Percentiles rank a stretch among this genome's conserved stretches.
Evolutionary conservation across 1,140 invertebrate genomes (phyloP).

Genomic region (Geopemphigus sp.): DNA sequence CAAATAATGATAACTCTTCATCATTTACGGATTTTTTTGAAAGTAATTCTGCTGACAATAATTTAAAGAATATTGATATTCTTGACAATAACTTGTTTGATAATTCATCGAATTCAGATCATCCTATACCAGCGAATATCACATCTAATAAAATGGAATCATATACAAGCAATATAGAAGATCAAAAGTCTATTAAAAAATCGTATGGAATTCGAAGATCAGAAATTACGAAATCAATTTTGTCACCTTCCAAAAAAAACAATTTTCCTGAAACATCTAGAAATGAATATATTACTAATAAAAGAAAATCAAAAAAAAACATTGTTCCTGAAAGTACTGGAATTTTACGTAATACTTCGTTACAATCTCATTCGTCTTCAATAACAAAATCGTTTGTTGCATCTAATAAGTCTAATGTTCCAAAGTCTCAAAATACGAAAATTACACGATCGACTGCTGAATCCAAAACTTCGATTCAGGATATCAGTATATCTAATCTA

Average conservation of each 20-base stretch:
- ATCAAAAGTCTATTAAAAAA: not conserved
- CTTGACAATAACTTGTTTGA: not conserved
- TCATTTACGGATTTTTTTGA: not conserved
- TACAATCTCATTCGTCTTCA: not conserved
- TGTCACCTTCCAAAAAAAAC: not conserved
- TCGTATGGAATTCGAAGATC: not conserved
- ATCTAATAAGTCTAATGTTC: slow-evolving; percentile 7
- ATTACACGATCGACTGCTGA: not conserved
- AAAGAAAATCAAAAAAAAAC: not conserved
- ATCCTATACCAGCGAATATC: not conserved
- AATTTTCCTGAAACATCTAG: not conserved
- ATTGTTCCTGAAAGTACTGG: not conserved
- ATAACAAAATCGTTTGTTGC: not conserved
- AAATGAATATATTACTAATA: not conserved
- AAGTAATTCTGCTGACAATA: not conserved
- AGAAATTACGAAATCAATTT: not conserved
- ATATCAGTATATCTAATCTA: not conserved
- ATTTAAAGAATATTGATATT: not conserved
- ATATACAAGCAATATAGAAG: not conserved
- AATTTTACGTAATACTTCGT: not conserved
- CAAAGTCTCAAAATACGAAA: not conserved
- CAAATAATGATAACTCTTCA: not conserved
- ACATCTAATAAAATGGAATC: not conserved
- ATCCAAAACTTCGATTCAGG: not conserved
- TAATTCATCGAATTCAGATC: not conserved